Evolutionary conservation across 2,797 vertebrate genomes (phyloP), one percentile per base, ranked within the genome.

Genomic region (Spheniscus humboldti): DNA sequence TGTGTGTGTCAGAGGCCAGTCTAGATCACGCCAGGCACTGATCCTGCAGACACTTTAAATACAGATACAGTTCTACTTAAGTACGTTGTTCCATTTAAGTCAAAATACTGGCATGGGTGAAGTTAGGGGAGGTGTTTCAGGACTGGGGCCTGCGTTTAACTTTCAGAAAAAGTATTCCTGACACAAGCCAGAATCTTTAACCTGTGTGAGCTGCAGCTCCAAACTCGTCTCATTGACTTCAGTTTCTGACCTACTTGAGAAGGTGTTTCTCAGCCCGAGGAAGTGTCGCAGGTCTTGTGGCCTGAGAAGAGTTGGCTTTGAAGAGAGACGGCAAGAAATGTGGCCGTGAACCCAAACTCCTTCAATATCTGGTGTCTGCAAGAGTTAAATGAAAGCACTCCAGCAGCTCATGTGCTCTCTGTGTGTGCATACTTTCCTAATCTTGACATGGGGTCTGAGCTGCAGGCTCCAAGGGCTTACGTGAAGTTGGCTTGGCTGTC

Each of bases 401-500:
- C 79, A 86, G 80, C 85, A 50, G 95, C 95, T 97, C 94, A 95
- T 91, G 95, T 86, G 92, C 92, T 97, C 91, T 91, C 88, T 94
- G 86, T 94, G 94, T 94, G 92, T 92, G 45, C 96, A 97, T 97
- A 97, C 91, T 96, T 97, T 97, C 85, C 95, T 97, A 96, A 97
- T 97, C 96, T 94, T 97, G 92, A 97, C 97, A 94, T 73, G 94
- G 89, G 97, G 95, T 96, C 85, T 81, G 91, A 96, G 94, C 94
- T 94, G 92, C 94, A 85, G 92, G 90, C 92, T 95, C 86, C 4
- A 13, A 90, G 79, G 82, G 66, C 28, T 55, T 95, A 91, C 18
- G 88, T 91, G 94, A 92, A 96, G 85, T 67, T 95, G 94, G 92
- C 90, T 95, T 62, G 95, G 92, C 95, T 92, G 94, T 96, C 89